Base-by-base conservation (phyloP, 2,888 invertebrate species). In the Hypomecis atomaria region DNA sequence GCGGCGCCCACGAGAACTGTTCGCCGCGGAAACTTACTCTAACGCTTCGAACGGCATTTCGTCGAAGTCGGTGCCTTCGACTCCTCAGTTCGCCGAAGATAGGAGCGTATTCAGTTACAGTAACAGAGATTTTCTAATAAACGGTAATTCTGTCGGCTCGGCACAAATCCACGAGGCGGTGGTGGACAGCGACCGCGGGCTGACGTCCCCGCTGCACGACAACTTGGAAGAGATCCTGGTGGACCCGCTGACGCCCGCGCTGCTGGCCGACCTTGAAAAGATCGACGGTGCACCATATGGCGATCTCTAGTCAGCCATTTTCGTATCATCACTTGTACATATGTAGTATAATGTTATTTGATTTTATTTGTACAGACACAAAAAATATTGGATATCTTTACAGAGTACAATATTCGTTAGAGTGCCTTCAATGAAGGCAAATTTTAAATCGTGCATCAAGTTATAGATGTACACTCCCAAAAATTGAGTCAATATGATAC, bases 1-100 rank as follows among this genome's bases (percentile, higher is more conserved):
- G 56, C 88, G 88, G 48, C 88, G 87, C 42, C 83, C 87, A n/a
- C 77, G 89, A 45, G 88, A 88, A 64, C 67, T 88, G 45, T 90
- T 90, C 71, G 71, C 87, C 1, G 72, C 87, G 0, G 86, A 87
- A 6, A 83, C 78, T 59, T 87, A 84, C 69, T 71, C 84, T 4
- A 81, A 72, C 66, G 73, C 78, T 55, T 76, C 88, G n/a, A 92
- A 94, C 72, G 94, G 94, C 45, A 93, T 94, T 73, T 90, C 89
- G 47, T 96, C 96, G 10, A 95, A 96, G 79, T 97, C 97, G 0
- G 96, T 96, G 86, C 96, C 97, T 34, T 95, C 96, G 8, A 86
- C 86, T 52, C 97, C 97, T 11, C 93, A 95, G 73, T 84, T 94
- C 65, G 87, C 89, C 10, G 89, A 93, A 69, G 92, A 92, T 37